Evolutionary conservation across 2,797 vertebrate species (phyloP).

Genomic region (Varecia variegata): DNA sequence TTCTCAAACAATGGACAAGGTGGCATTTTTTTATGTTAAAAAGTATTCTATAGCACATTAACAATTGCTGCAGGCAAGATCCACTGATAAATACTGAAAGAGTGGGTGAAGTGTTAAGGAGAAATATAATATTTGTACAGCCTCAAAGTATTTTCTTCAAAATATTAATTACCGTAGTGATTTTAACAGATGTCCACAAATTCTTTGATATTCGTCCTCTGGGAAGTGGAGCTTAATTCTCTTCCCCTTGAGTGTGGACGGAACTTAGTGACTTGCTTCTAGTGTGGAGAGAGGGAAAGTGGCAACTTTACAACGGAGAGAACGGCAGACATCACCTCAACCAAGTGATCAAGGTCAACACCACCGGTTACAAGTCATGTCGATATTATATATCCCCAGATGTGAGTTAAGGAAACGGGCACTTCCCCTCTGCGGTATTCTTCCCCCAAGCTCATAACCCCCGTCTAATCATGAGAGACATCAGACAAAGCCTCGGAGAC

Average conservation of each 20-base stretch:
- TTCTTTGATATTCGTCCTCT: background rate
- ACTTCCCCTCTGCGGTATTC: background rate
- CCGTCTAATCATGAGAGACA: background rate
- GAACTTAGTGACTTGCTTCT: background rate
- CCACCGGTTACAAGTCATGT: background rate
- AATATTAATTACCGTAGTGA: background rate
- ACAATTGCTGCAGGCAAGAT: background rate
- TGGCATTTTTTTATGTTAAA: background rate
- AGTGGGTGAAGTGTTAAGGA: background rate
- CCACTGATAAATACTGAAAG: background rate
- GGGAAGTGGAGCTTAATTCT: background rate
- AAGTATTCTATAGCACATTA: background rate
- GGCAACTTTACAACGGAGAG: background rate
- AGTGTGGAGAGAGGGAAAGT: background rate
- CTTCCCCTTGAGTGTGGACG: background rate
- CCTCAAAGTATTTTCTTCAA: constrained; percentile 24
- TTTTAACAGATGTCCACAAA: background rate
- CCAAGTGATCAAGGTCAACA: background rate
- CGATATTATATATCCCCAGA: background rate
- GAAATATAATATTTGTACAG: background rate
- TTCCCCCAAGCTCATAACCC: background rate
- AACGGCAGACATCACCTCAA: background rate
- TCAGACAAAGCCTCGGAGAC: background rate
- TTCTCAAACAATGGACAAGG: constrained; percentile 8
- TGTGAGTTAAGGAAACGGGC: background rate